phyloP scores from a whole-genome alignment of 2,113 vertebrate genomes.

The Pelodiscus sinensis region DNA sequence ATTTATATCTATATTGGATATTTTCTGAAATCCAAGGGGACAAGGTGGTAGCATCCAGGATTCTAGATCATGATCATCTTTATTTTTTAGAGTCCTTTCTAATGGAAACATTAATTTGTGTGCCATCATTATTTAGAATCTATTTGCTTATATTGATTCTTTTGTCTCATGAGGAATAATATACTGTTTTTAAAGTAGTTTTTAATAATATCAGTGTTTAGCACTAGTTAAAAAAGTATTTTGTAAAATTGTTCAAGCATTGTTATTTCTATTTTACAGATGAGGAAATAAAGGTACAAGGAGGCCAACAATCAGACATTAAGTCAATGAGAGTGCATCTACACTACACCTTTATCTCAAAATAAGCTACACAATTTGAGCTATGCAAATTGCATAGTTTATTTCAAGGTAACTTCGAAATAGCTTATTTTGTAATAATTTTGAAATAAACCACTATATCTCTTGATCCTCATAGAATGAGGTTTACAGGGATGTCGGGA shows the following conservation, averaged over 20 bases:
- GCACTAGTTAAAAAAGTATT: not conserved
- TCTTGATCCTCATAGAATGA: too few relatives aligned
- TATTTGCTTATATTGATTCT: not conserved
- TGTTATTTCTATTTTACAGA: not conserved
- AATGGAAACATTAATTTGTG: not conserved
- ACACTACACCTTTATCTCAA: too few relatives aligned
- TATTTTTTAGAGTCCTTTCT: not conserved
- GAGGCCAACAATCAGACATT: not conserved
- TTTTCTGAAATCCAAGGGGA: not conserved
- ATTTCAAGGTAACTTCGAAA: too few relatives aligned
- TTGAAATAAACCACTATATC: too few relatives aligned
- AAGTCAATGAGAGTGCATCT: not conserved
- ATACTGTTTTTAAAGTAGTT: not conserved
- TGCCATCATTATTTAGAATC: not conserved
- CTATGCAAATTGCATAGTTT: too few relatives aligned
- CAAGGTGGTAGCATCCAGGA: not conserved
- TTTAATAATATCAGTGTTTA: not conserved
- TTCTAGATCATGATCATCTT: not conserved
- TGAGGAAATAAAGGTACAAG: not conserved
- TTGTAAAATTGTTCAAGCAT: not conserved
- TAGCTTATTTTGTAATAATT: too few relatives aligned
- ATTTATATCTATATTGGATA: not conserved
- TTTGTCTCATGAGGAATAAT: not conserved
- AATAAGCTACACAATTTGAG: too few relatives aligned
- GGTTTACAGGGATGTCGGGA: too few relatives aligned